A percentile compares a stretch with the other conserved stretches of the same genome.
These are phyloP conservation scores for Naso thynnoides DNA, from an alignment of 2,797 vertebrate species.

Conservation along the genomic window DNA sequence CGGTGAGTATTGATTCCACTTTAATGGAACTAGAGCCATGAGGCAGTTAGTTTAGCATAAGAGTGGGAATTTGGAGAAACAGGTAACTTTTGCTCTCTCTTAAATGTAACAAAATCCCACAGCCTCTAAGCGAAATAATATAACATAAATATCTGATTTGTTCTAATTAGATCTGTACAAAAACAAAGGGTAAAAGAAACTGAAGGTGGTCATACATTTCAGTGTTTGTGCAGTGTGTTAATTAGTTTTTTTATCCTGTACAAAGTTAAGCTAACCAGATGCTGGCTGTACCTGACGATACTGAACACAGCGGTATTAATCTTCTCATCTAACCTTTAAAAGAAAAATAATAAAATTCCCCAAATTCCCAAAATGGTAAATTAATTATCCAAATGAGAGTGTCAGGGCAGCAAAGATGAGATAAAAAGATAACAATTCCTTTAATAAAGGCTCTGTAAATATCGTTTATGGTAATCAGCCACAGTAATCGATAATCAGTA, in stretches of 20 bases:
- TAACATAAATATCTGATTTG: no score
- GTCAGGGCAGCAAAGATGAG: no score
- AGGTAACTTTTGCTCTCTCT: neutral
- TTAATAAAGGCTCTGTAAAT: no score
- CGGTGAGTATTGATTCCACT: no score
- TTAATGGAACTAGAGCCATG: neutral
- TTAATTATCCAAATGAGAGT: no score
- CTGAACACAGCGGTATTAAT: no score
- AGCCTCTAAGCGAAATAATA: no score
- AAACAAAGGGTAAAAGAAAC: neutral
- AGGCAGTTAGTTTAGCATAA: slow-evolving; percentile 3
- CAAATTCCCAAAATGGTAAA: no score
- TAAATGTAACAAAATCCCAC: neutral
- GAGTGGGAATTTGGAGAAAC: neutral
- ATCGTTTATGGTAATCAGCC: no score
- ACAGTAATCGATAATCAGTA: neutral
- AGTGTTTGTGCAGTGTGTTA: neutral
- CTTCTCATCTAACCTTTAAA: neutral
- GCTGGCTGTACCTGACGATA: neutral
- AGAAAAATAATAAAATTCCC: no score
- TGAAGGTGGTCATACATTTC: neutral
- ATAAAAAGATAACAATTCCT: no score
- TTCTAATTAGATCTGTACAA: neutral
- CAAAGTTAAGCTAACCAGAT: neutral
- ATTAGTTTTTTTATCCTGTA: neutral